Percentiles rank a stretch among this genome's conserved stretches.
phyloP scores from a whole-genome alignment of 2,888 invertebrate species.

The Leptarthrus brevirostris region DNA sequence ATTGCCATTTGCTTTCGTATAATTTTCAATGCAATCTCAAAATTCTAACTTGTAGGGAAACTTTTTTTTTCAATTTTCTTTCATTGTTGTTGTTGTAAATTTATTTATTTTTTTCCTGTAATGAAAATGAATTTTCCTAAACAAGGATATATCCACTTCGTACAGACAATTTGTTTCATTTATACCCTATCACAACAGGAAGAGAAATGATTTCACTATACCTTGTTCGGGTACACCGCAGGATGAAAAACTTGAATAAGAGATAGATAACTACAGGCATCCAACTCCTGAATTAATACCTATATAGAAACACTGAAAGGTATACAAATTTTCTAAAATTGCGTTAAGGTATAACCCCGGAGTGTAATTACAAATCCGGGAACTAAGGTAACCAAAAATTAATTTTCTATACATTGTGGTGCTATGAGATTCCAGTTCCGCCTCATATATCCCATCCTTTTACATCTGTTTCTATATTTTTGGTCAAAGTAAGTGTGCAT shows the following conservation, averaged over 20 bases:
- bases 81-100: too few relatives aligned
- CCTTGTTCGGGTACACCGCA: neutral
- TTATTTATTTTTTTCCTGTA: too few relatives aligned
- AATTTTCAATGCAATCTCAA: too few relatives aligned
- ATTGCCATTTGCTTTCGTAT: too few relatives aligned
- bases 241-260: neutral
- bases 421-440: neutral
- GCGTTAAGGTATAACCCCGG: conserved; percentile 7
- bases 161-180: conserved; percentile 18
- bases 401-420: conserved; percentile 15
- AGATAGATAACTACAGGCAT: neutral
- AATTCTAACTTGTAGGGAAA: too few relatives aligned
- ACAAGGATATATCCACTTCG: too few relatives aligned
- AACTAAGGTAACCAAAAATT: conserved; percentile 19
- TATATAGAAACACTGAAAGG: conserved; percentile 11
- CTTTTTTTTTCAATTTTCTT: too few relatives aligned
- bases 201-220: too few relatives aligned
- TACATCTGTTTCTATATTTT: neutral
- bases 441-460: neutral
- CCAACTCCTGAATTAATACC: conserved; percentile 9
- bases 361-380: conserved; percentile 13
- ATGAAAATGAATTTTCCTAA: too few relatives aligned
- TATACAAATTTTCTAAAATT: conserved; percentile 13
- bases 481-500: neutral
- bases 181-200: neutral